Base-by-base conservation (phyloP, 2,888 invertebrate species). In the Tanypteryx hageni region DNA sequence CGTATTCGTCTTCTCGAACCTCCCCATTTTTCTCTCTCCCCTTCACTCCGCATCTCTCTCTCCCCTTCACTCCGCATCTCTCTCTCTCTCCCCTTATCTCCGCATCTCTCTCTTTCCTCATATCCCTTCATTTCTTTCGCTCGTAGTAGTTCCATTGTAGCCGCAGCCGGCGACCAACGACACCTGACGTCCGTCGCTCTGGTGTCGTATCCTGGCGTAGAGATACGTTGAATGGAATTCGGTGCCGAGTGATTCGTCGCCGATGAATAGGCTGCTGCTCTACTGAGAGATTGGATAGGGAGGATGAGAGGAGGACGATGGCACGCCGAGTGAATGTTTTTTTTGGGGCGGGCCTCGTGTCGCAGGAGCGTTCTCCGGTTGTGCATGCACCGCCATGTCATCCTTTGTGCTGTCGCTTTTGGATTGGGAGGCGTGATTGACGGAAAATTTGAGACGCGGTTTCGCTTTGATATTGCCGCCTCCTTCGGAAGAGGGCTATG, bases 1-100 rank as follows among this genome's bases (percentile, higher is more conserved):
- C 44, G 44, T 44, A 44, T 44, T 44, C 44, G 5, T 44, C 44
- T 44, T 3, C 44, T 44, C 44, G 44, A 44, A 44, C 5, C 44
- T 44, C 44, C 44, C 44, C 22, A 13, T 76, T 9, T 22, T 9
- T 94, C 94, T 94, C 94, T 94, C 94, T 94, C 93, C 93, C 93
- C 92, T 92, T 93, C 94, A 94, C 94, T 93, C 93, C 93, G 94
- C 93, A 93, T 44, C 44, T 44, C 5, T 5, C 44, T 94, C 94
- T 94, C 94, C 94, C 94, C 93, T 94, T 94, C 85, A 68, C 76
- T 59, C 56, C 22, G 93, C 93, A 93, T 94, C 94, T 94, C 58
- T 92, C 44, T 13, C 64, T 82, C 81, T 92, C 56, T 9, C 11
- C 22, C 18, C 68, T 64, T 14, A 5, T 14, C 68, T n/a, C 22